These are phyloP conservation scores for Leptarthrus brevirostris DNA, from an alignment of 2,888 invertebrate genomes.

Conservation along the genomic window DNA sequence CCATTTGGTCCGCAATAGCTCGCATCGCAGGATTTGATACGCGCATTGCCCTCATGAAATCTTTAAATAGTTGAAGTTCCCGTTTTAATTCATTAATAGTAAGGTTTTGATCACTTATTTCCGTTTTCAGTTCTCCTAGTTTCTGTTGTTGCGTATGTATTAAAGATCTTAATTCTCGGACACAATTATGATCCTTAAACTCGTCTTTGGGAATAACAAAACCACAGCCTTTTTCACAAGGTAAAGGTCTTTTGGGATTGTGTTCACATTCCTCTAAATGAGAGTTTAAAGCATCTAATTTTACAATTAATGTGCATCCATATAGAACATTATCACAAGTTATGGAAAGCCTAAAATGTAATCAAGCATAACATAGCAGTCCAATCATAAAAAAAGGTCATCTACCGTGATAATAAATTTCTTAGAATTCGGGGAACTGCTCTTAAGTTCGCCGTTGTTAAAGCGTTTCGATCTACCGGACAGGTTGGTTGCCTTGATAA, in stretches of 20 bases:
- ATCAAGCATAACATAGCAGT: neutral
- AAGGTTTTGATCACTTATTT: slow-evolving; percentile 85
- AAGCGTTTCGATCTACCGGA: slow-evolving; percentile 91
- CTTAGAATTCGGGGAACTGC: slow-evolving; percentile 93
- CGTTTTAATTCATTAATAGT: slow-evolving; percentile 90
- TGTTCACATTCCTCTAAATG: slow-evolving; percentile 93
- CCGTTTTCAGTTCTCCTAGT: slow-evolving; percentile 86
- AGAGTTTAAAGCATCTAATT: slow-evolving; percentile 84
- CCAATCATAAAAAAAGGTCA: neutral
- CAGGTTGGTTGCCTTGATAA: slow-evolving; percentile 93
- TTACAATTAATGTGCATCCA: slow-evolving; percentile 86
- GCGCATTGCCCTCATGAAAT: slow-evolving; percentile 93
- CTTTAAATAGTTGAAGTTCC: slow-evolving; percentile 88
- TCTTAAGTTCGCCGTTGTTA: slow-evolving; percentile 88
- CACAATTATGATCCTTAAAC: slow-evolving; percentile 93
- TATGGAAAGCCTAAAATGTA: slow-evolving; percentile 77
- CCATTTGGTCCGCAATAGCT: slow-evolving; percentile 93
- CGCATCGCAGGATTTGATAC: slow-evolving; percentile 92
- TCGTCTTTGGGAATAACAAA: slow-evolving; percentile 96
- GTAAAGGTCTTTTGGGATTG: slow-evolving; percentile 93
- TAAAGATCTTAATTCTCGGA: slow-evolving; percentile 84
- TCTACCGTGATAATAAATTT: slow-evolving; percentile 87
- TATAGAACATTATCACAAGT: slow-evolving; percentile 90
- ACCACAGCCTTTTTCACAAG: slow-evolving; percentile 94
- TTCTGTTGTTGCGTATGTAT: slow-evolving; percentile 89